Percentiles rank a stretch among this genome's conserved stretches.
phyloP scores from a whole-genome alignment of 2,797 vertebrate genomes.

The Chrysocyon brachyurus region DNA sequence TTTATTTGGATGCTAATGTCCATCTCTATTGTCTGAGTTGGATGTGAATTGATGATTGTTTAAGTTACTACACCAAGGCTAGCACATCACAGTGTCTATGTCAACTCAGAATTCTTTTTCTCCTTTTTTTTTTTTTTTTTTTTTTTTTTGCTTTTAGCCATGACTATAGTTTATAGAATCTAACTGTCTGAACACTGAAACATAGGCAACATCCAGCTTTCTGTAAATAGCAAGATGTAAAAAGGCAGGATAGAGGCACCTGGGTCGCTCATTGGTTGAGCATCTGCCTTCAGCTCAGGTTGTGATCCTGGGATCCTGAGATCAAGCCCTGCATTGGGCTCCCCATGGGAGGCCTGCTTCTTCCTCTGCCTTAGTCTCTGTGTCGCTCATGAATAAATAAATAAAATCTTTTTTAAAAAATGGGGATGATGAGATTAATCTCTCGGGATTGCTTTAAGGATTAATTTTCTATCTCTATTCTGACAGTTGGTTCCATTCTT shows the following conservation, averaged over 20 bases:
- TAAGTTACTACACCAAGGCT: background rate
- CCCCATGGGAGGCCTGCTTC: too few relatives aligned
- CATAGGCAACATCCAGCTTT: background rate
- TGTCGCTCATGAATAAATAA: too few relatives aligned
- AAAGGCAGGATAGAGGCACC: background rate
- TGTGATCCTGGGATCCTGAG: too few relatives aligned
- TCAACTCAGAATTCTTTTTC: background rate
- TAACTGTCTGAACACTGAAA: conserved; percentile 27
- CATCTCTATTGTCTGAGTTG: background rate
- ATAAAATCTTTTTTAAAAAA: background rate
- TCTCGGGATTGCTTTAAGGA: background rate
- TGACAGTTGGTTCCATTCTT: background rate
- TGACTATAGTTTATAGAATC: background rate
- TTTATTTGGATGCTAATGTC: background rate
- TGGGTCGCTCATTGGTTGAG: too few relatives aligned
- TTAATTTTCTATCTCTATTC: background rate
- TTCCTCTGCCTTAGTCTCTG: too few relatives aligned
- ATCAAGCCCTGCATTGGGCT: too few relatives aligned
- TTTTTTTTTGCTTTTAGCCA: background rate
- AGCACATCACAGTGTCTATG: background rate
- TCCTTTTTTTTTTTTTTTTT: background rate
- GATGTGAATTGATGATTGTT: background rate
- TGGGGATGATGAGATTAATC: background rate
- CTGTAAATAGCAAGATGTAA: background rate
- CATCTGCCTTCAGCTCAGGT: too few relatives aligned